Evolutionary conservation across 2,113 vertebrate species (phyloP), one percentile per base, ranked within the genome.

Genomic region (Natator depressus): DNA sequence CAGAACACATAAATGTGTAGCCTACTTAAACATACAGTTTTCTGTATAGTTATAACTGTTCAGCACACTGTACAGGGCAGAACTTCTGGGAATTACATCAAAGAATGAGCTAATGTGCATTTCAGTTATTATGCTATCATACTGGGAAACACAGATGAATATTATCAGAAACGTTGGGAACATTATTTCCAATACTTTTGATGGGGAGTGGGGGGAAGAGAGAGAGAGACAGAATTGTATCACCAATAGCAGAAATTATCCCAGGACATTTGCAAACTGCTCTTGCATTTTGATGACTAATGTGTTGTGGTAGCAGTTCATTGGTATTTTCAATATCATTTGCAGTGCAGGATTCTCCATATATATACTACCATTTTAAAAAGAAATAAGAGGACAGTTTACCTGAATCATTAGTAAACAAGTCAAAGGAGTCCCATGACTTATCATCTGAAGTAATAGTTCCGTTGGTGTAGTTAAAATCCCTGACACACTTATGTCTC

Each of bases 401-500:
- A 99, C 99, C 98, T 97, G 98, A 80, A 11, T 98, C 93, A 0
- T 72, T 80, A 16, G 6, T 10, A 93, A 99, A 99, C 11, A 97
- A 84, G 38, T 98, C 97, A 20, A 98, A 84, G 24, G 98, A 98
- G 16, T 96, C 49, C 98, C 98, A 99, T 53, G 98, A 98, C 97
- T 94, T 80, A 62, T 97, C 54, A 27, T 69, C 96, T 94, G 54
- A 97, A 98, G 92, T 88, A 96, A 27, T 85, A 94, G 65, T 76
- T 93, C 96, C 2, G 8, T 94, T 59, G 49, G 96, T 94, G 47
- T 95, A 96, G 1, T 93, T 97, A 3, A 97, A 95, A 91, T 98
- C 99, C 95, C 95, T 98, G 53, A 99, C 91, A 14, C 99, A 99
- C 54, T 99, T 99, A 92, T 99, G 98, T 72, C 98, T 98, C 89